Conservation (phyloP, 2,888 invertebrate species). For the Alitta virens region DNA sequence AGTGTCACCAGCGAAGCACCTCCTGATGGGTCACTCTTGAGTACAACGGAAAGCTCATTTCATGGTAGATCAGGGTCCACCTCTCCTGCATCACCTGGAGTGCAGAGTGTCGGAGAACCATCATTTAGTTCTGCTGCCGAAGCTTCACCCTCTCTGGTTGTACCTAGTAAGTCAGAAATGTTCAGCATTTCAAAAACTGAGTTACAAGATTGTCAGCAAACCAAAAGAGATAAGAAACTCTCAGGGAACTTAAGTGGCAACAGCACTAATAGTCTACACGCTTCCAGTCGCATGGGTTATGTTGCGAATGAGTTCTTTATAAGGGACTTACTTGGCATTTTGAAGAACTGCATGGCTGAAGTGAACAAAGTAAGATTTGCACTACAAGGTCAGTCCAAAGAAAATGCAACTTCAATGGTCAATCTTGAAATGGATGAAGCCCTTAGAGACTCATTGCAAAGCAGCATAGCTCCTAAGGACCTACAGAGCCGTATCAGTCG, state of each 20-base stretch:
- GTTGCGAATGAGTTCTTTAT: conserved; percentile 45
- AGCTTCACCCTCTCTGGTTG: not conserved
- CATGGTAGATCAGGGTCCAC: not conserved
- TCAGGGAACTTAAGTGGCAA: conserved; percentile 10
- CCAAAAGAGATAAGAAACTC: not conserved
- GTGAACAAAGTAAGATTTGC: conserved; percentile 20
- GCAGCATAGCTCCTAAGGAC: conserved; percentile 33
- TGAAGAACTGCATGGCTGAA: conserved; percentile 46
- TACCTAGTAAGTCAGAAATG: not conserved
- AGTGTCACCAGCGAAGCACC: not conserved
- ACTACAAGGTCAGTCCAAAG: not conserved
- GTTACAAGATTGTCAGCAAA: not conserved
- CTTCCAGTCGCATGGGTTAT: conserved; percentile 35
- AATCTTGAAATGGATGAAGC: conserved; percentile 33
- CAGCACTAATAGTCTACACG: conserved; percentile 7
- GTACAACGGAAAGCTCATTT: not conserved
- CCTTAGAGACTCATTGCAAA: conserved; percentile 33
- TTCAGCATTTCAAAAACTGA: conserved; percentile 12
- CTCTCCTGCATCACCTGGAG: not conserved
- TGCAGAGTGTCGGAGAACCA: not conserved
- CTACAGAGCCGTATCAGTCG: conserved; percentile 56
- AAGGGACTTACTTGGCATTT: conserved; percentile 42
- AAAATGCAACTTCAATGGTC: not conserved
- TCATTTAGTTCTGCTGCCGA: not conserved
- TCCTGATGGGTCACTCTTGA: not conserved